These are phyloP conservation scores for Herpailurus yagouaroundi DNA, from an alignment of 2,113 vertebrate genomes.

Conservation along the genomic window DNA sequence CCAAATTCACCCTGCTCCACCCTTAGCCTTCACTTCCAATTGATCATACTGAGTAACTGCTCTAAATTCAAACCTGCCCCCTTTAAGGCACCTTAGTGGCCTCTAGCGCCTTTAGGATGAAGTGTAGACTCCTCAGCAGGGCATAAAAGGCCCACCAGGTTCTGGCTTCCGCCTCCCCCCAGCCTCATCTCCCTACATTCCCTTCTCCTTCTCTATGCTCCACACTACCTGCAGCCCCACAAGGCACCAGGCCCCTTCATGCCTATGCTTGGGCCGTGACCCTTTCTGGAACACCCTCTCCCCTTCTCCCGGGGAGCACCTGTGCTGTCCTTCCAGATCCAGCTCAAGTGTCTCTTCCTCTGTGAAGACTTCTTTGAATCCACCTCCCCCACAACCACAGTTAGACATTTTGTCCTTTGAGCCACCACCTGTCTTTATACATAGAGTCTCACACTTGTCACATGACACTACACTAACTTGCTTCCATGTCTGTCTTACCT, in stretches of 20 bases:
- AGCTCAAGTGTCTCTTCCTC: background rate
- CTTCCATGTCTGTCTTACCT: background rate
- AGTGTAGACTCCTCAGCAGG: background rate
- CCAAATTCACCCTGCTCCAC: background rate
- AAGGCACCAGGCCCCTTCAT: background rate
- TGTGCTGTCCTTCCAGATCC: background rate
- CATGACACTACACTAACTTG: background rate
- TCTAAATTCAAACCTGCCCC: background rate
- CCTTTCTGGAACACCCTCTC: background rate
- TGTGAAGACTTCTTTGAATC: background rate
- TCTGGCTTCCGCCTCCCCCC: background rate
- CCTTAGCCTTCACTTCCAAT: background rate
- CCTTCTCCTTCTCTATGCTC: background rate
- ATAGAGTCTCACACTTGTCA: background rate
- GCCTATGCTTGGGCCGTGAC: accelerated
- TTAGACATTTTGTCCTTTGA: background rate
- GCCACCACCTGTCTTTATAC: background rate
- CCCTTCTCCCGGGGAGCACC: background rate
- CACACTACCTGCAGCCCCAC: background rate
- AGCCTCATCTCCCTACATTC: background rate
- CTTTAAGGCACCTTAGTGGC: background rate
- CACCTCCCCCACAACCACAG: background rate
- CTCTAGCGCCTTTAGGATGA: background rate
- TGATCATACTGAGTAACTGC: background rate
- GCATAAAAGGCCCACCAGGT: background rate